Evolutionary conservation across 2,888 invertebrate genomes (phyloP).

Genomic region (Willowsia nigromaculata): DNA sequence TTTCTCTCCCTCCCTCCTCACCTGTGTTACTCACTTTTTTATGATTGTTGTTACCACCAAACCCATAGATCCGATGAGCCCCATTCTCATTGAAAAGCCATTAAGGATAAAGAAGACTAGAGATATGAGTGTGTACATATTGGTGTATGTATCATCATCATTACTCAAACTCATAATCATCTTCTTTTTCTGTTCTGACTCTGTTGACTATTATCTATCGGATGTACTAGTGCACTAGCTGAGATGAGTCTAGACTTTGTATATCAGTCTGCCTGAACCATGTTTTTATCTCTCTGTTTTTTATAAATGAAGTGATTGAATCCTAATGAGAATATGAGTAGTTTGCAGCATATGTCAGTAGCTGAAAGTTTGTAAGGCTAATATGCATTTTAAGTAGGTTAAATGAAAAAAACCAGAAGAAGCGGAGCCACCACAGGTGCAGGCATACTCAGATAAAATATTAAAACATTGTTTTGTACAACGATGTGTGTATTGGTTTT

Average conservation of each 20-base stretch:
- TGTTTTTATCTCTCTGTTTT: neutral
- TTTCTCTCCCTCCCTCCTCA: neutral
- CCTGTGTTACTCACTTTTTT: conserved; percentile 4
- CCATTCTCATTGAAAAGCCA: conserved; percentile 57
- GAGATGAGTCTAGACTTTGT: neutral
- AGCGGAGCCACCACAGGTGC: conserved; percentile 31
- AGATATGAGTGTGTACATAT: neutral
- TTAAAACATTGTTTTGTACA: conserved; percentile 16
- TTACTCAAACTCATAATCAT: conserved; percentile 67
- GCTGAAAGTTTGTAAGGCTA: neutral
- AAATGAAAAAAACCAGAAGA: conserved; percentile 18
- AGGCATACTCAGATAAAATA: neutral
- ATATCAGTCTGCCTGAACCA: neutral
- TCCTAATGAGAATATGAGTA: conserved; percentile 3
- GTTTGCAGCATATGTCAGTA: neutral
- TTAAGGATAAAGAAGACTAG: conserved; percentile 33
- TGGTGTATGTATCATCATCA: conserved; percentile 9
- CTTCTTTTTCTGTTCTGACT: neutral
- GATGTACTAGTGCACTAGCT: neutral
- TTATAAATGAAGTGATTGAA: conserved; percentile 56
- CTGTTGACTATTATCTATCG: neutral
- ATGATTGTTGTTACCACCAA: neutral
- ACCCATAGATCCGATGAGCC: neutral
- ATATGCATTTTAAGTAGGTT: conserved; percentile 55
- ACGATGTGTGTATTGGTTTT: conserved; percentile 13